These are phyloP conservation scores for Keiferia lycopersicella DNA, from an alignment of 2,888 invertebrate genomes.

Conservation along the genomic window DNA sequence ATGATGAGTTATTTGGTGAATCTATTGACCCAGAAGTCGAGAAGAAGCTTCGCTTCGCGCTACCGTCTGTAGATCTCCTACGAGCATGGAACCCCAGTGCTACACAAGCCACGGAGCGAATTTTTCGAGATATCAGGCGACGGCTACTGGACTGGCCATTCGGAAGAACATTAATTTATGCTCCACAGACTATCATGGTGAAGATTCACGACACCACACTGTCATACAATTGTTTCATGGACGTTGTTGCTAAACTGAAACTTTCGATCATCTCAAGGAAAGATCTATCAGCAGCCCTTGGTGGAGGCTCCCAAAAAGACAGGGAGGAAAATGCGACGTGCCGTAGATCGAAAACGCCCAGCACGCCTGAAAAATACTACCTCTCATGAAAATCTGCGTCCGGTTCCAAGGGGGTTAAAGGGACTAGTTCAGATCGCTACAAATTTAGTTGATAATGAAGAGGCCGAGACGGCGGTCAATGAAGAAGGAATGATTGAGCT, in stretches of 20 bases:
- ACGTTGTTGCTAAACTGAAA: too few species aligned
- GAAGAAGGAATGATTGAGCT: too few species aligned
- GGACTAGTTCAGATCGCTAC: background rate
- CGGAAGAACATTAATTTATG: too few species aligned
- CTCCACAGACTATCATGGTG: too few species aligned
- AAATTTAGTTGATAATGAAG: background rate
- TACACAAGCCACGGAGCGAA: too few species aligned
- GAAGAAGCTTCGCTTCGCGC: background rate
- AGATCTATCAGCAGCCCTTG: background rate
- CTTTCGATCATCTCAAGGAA: too few species aligned
- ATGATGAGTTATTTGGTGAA: background rate
- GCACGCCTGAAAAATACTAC: too few species aligned
- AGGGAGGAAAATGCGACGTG: background rate
- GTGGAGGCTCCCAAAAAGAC: background rate
- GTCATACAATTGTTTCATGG: too few species aligned
- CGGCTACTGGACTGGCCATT: too few species aligned
- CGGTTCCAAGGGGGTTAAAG: background rate
- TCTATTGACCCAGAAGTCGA: background rate
- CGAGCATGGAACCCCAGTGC: background rate
- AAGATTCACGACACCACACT: too few species aligned
- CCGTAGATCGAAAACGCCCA: background rate
- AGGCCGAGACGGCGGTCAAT: conserved; percentile 14
- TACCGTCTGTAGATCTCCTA: background rate
- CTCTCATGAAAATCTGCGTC: conserved; percentile 1
- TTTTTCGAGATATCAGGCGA: too few species aligned